Base-by-base conservation (phyloP, 2,888 invertebrate genomes). In the Eristalis intricaria region DNA sequence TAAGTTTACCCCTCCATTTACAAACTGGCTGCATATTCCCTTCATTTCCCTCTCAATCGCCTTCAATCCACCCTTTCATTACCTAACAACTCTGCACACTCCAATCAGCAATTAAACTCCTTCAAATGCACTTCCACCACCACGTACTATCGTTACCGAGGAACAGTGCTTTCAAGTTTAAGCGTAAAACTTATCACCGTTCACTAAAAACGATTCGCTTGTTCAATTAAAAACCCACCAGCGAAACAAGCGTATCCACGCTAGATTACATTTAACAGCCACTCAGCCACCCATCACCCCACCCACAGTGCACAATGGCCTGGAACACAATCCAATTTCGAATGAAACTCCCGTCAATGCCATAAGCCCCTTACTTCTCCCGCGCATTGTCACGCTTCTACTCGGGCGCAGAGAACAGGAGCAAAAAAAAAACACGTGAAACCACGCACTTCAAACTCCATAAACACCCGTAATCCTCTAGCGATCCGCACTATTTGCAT, bases 391-490 rank as follows among this genome's bases (percentile, higher is more conserved):
- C 70, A 58, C 58, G 58, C 58, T 64, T 71, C 50, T 50, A 50
- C 19, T 50, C 50, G 50, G 50, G 50, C 50, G 50, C 50, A 19
- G 19, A 50, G 8, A 50, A 19, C 4, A 8, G 7, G 8, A 4
- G 15, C 1, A 13, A 43, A 43, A 43, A 43, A 43, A 15, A 15
- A n/a, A n/a, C n/a, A 26, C 43, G 13, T 15, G 15, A 50, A 73
- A 73, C 68, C 69, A 63, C 69, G 61, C 63, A 69, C 40, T 81
- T 81, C 38, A 74, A 69, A 81, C 64, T 81, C 74, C 58, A 73
- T 26, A 63, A 58, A 23, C 23, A 15, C 50, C 50, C 50, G 26
- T 13, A 23, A 60, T 26, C 26, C 60, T 5, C 60, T 15, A 13
- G 11, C 60, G 63, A 56, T 81, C 23, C 32, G 8, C n/a, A 22